Base-by-base conservation (phyloP, 2,113 vertebrate genomes). In the Colistium nudipinnis region DNA sequence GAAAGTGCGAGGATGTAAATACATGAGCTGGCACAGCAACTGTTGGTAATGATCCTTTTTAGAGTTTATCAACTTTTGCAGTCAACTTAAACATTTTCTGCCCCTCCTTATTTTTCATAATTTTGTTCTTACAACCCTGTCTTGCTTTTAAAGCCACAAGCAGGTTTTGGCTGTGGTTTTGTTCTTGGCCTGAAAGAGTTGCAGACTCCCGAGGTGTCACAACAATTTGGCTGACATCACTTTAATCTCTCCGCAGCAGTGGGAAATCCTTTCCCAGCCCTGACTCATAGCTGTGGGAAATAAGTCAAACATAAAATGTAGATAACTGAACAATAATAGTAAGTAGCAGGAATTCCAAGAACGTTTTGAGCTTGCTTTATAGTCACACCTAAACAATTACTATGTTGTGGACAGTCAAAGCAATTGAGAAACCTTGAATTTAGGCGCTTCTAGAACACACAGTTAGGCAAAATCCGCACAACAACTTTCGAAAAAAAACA, bases 151-250 rank as follows among this genome's bases (percentile, higher is more conserved):
- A 36, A 69, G 54, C 78, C 52, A 9, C 13, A 17, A 69, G 73
- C 72, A 53, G 75, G 70, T 70, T 71, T 48, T 68, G 67, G 55
- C 59, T 54, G 59, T 20, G 7, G 60, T 60, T 56, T 48, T 71
- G 31, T 52, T 62, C 17, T 36, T 80, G 67, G 54, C 72, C 55
- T 19, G 7, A 41, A 77, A 59, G 79, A 63, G 78, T 76, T 67
- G 59, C 55, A 70, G 36, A 47, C 61, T 57, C 53, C 20, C 59
- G 47, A 78, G 47, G 52, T 80, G 68, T 87, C 74, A 36, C 68
- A 78, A 61, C 71, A 9, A 72, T 71, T 74, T 53, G 51, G 20
- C 56, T 81, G 70, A 73, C 78, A 74, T 81, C 82, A 76, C 35
- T 47, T 33, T 70, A 39, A 62, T 62, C 49, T 57, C 19, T 39